Evolutionary conservation across 1,140 invertebrate species (phyloP), one percentile per base, ranked within the genome.

Genomic region (Saxidomus purpurata): DNA sequence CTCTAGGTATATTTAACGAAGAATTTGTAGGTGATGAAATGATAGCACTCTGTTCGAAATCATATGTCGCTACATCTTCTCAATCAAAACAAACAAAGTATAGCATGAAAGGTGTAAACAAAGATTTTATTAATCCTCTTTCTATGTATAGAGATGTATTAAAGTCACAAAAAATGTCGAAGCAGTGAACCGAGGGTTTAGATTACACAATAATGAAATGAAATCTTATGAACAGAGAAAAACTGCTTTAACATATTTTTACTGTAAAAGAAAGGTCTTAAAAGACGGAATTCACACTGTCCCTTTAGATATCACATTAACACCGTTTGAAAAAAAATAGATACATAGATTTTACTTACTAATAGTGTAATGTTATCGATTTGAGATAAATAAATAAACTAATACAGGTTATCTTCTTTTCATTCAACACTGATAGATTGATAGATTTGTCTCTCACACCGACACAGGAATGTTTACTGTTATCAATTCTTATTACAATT

Each of bases 51-150:
- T 83, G 81, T 34, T 69, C 61, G 6, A 83, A 83, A 43, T 69
- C 81, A 19, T 83, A 83, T 47, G 25, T 63, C 59, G 81, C 40
- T n/a, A 9, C n/a, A n/a, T n/a, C 79, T 17, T 55, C 13, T 17
- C 40, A 81, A 36, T 59, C n/a, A 28, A 81, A 25, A 9, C 28
- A 22, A n/a, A n/a, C n/a, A n/a, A n/a, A n/a, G n/a, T n/a, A n/a
- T n/a, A n/a, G n/a, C n/a, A n/a, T n/a, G n/a, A 83, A 83, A 67
- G 55, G 81, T 40, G 63, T 83, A 2, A 83, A 83, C 22, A 83
- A 69, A 25, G 8, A 43, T 19, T 67, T 69, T 28, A 49, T 28
- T 25, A 19, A 67, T 49, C 81, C 81, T 34, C 15, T 47, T 6
- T 9, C 11, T 2, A 28, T 34, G 38, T 83, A 28, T 36, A 47